phyloP scores from a whole-genome alignment of 2,888 invertebrate species.

The Hemicrepidius hirtus region DNA sequence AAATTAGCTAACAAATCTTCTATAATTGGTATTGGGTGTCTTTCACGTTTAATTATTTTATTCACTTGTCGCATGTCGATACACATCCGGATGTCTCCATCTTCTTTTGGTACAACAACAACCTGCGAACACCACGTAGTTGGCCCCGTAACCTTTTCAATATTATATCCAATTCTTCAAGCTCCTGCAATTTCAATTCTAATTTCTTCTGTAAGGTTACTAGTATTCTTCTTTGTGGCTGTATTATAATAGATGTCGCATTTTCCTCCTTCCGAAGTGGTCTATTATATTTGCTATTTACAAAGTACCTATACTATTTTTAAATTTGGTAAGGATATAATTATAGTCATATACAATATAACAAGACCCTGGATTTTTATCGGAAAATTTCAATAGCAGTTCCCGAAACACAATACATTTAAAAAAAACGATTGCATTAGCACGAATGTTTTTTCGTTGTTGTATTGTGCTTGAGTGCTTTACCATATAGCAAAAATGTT shows the following conservation, averaged over 20 bases:
- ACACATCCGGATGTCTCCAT: constrained; percentile 48
- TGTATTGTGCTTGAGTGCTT: no score
- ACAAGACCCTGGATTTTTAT: no score
- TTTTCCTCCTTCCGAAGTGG: no score
- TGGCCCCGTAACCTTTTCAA: constrained; percentile 50
- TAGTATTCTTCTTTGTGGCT: constrained; percentile 52
- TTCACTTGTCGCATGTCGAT: constrained; percentile 55
- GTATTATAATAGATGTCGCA: constrained; percentile 45
- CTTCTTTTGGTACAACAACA: constrained; percentile 55
- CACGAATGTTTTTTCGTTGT: no score
- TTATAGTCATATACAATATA: no score
- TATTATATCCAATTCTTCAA: constrained; percentile 50
- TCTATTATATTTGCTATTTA: no score
- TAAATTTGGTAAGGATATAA: no score
- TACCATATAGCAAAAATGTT: no score
- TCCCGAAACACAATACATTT: no score
- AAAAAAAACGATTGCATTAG: no score
- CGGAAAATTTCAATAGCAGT: no score
- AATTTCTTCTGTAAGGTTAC: constrained; percentile 47
- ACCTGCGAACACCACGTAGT: constrained; percentile 57
- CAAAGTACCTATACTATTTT: no score
- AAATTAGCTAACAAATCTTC: constrained; percentile 53
- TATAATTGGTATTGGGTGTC: constrained; percentile 53
- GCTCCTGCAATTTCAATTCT: constrained; percentile 44
- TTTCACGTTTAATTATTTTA: constrained; percentile 55